A percentile compares a stretch with the other conserved stretches of the same genome.
phyloP scores from a whole-genome alignment of 2,888 invertebrate genomes.

The Meteorus cinctellus region DNA sequence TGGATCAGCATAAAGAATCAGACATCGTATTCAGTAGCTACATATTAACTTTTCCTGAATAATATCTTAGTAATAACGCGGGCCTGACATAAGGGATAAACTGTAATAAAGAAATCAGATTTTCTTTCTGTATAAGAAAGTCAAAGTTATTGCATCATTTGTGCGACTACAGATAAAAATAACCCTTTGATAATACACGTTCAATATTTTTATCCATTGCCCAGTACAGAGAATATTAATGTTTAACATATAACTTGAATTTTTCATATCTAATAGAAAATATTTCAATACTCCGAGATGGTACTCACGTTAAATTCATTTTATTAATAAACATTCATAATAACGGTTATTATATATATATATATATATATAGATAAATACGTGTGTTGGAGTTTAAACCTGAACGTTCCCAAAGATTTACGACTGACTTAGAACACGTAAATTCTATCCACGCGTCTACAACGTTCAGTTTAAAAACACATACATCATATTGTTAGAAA shows the following conservation, averaged over 20 bases:
- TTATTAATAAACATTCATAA: constrained; percentile 29
- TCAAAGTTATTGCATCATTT: too few species aligned
- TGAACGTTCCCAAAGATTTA: constrained; percentile 15
- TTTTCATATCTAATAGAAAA: neutral
- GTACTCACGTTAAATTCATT: constrained; percentile 7
- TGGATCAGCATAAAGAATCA: too few species aligned
- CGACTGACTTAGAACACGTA: constrained; percentile 32
- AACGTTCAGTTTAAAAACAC: constrained; percentile 14
- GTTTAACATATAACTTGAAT: neutral
- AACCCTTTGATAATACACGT: neutral
- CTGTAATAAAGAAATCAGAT: too few species aligned
- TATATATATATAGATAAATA: neutral
- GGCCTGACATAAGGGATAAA: too few species aligned
- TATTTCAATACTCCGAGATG: neutral
- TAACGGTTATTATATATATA: constrained; percentile 22
- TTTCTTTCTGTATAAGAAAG: too few species aligned
- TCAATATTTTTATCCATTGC: neutral
- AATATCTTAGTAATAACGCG: too few species aligned
- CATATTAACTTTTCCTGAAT: too few species aligned
- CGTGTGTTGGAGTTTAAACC: neutral
- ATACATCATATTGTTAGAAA: constrained; percentile 40
- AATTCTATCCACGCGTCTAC: constrained; percentile 31
- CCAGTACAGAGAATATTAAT: neutral
- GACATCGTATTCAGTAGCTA: too few species aligned
- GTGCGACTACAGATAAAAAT: too few species aligned